These are phyloP conservation scores for Lithosia quadra DNA, from an alignment of 2,888 invertebrate genomes.

Conservation along the genomic window DNA sequence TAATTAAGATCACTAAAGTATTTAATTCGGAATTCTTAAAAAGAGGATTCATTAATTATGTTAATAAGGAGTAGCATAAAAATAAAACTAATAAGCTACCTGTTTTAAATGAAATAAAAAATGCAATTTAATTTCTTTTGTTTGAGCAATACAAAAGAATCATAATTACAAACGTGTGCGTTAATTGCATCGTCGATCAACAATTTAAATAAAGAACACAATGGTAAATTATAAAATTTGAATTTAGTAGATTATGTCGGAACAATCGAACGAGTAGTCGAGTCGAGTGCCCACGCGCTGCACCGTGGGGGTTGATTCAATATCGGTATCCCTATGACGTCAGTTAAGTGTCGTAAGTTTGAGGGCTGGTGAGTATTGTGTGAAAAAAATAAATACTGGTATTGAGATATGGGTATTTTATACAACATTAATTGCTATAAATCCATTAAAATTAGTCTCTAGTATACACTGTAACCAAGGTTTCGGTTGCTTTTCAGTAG, in stretches of 20 bases:
- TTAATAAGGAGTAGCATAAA: not conserved
- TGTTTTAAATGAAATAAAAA: conserved; percentile 11
- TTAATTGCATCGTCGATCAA: conserved; percentile 68
- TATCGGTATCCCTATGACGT: conserved; percentile 52
- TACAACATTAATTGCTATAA: no score
- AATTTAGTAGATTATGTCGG: conserved; percentile 73
- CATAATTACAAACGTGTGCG: conserved; percentile 47
- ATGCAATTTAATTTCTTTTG: conserved; percentile 29
- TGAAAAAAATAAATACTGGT: conserved; percentile 36
- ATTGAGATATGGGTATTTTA: not conserved
- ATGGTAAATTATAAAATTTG: conserved; percentile 68
- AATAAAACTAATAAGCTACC: conserved; percentile 11
- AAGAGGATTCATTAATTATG: not conserved
- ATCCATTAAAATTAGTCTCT: no score
- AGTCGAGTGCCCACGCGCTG: conserved; percentile 75
- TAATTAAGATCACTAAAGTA: not conserved
- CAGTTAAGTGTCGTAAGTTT: conserved; percentile 36
- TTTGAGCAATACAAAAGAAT: conserved; percentile 45
- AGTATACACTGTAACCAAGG: no score
- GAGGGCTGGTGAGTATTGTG: conserved; percentile 43
- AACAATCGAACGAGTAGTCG: conserved; percentile 70
- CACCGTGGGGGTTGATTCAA: conserved; percentile 55
- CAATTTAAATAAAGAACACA: conserved; percentile 61
- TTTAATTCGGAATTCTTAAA: not conserved
- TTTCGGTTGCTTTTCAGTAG: no score